Base-by-base conservation (phyloP, 2,113 vertebrate species). In the Lepidiolamprologus cunningtoni region DNA sequence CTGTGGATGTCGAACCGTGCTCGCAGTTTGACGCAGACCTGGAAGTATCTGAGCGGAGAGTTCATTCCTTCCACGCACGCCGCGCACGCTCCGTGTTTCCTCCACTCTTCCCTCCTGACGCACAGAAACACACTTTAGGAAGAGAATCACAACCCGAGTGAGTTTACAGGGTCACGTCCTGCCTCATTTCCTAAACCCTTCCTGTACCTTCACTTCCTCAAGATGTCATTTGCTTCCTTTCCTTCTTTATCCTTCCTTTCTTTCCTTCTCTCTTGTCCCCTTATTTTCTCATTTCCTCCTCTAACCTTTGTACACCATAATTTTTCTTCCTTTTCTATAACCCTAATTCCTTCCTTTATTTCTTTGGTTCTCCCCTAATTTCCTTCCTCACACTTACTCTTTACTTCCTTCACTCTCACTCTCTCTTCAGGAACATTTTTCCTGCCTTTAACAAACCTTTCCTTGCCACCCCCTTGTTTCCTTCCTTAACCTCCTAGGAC, bases 11-110 rank as follows among this genome's bases (percentile, higher is more conserved):
- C 31, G 4, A 94, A 96, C 52, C 1, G 92, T 16, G 28, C 17
- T 17, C 92, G 84, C 1, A 96, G 95, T 79, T 95, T 95, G 19
- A 97, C 94, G 23, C 91, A 90, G 8, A 86, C 83, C 82, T 93
- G 89, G 78, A 96, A 96, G 83, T 96, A 97, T 50, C 68, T 89
- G 2, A 89, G 53, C 0, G 96, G 95, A 26, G 96, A 96, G 80
- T 96, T 95, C 81, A 96, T 81, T 14, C 91, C 95, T 50, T 96
- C 96, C 1, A 94, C 94, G 33, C 96, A 97, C 0, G 92, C 96
- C 2, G 95, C 96, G 58, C 95, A 96, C 1, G 79, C 86, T 2
- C 96, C 96, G 1, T 97, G 96, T 87, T 96, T 96, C 7, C 73
- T 12, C 96, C 96, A 97, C 81, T 97, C 96, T 0, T 94, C 84